A percentile compares a stretch with the other conserved stretches of the same genome.
phyloP scores from a whole-genome alignment of 1,140 invertebrate species.

The Chironomus striatipennis region DNA sequence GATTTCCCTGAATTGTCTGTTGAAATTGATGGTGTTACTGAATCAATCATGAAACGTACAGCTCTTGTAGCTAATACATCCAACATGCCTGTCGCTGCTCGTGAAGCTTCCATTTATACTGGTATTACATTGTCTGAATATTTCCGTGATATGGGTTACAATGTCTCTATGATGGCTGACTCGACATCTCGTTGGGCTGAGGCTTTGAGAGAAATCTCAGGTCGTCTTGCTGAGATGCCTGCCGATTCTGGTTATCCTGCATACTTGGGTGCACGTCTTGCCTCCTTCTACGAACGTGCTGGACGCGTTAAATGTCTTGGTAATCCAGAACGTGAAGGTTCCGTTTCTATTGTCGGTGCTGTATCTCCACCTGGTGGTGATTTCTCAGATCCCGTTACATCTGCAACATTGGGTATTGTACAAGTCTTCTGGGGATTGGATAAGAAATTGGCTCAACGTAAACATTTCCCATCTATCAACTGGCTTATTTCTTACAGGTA shows the following conservation, averaged over 20 bases:
- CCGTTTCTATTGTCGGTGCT: slow-evolving; percentile 98
- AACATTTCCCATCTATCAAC: slow-evolving; percentile 99
- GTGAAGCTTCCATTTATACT: slow-evolving; percentile 97
- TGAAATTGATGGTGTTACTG: slow-evolving; percentile 92
- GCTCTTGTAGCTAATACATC: slow-evolving; percentile 98
- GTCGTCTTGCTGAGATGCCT: slow-evolving; percentile 99
- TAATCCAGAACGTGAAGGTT: slow-evolving; percentile 95
- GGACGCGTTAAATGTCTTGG: slow-evolving; percentile 96
- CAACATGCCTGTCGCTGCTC: slow-evolving; percentile 99
- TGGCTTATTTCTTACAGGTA: slow-evolving; percentile 97
- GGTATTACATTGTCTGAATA: slow-evolving; percentile 98
- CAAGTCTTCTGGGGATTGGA: slow-evolving; percentile 99
- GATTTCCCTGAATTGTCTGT: slow-evolving; percentile 98
- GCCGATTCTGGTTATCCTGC: slow-evolving; percentile 99
- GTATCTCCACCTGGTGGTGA: slow-evolving; percentile 99
- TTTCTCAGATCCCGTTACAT: slow-evolving; percentile 99
- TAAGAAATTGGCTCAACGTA: slow-evolving; percentile 98
- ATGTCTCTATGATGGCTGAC: slow-evolving; percentile 99
- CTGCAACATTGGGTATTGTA: slow-evolving; percentile 97
- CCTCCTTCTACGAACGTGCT: slow-evolving; percentile 99
- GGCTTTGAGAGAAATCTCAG: slow-evolving; percentile 98
- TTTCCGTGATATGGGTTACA: slow-evolving; percentile 99
- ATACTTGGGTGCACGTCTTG: slow-evolving; percentile 93
- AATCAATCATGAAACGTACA: slow-evolving; percentile 99
- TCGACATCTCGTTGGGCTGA: slow-evolving; percentile 99